A percentile compares a stretch with the other conserved stretches of the same genome.
These are phyloP conservation scores for Onychostruthus taczanowskii DNA, from an alignment of 2,113 vertebrate species.

Conservation along the genomic window DNA sequence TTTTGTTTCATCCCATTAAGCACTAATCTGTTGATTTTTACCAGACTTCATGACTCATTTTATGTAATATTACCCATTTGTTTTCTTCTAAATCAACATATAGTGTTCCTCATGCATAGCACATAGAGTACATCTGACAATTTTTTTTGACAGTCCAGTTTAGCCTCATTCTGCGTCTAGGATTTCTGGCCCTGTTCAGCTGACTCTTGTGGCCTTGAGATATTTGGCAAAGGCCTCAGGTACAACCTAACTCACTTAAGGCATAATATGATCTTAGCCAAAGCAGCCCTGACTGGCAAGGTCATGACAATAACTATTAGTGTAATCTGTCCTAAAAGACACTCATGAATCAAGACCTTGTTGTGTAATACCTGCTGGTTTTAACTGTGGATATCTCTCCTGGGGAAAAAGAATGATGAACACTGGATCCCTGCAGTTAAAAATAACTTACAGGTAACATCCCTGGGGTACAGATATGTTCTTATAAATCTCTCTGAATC, in stretches of 20 bases:
- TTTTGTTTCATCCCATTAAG: not conserved
- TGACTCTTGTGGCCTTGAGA: not conserved
- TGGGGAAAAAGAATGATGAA: not conserved
- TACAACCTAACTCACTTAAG: not conserved
- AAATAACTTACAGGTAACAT: not conserved
- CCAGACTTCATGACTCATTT: not conserved
- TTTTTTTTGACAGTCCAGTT: not conserved
- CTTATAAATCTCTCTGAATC: not conserved
- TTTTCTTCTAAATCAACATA: not conserved
- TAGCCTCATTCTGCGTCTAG: not conserved
- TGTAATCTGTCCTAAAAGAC: not conserved
- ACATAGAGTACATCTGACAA: not conserved
- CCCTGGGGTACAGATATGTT: not conserved
- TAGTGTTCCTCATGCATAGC: not conserved
- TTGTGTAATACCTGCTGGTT: not conserved
- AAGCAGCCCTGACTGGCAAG: not conserved
- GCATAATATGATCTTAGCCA: not conserved
- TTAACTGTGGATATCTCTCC: not conserved
- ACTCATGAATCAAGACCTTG: not conserved
- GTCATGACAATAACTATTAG: not conserved
- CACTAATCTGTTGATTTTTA: not conserved
- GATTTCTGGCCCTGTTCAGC: not conserved
- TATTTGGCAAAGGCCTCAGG: not conserved
- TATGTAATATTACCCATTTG: not conserved
- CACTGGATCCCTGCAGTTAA: not conserved